Percentiles rank a stretch among this genome's conserved stretches.
Conservation (phyloP, 1,140 invertebrate genomes). For the Eufriesea mexicana region DNA sequence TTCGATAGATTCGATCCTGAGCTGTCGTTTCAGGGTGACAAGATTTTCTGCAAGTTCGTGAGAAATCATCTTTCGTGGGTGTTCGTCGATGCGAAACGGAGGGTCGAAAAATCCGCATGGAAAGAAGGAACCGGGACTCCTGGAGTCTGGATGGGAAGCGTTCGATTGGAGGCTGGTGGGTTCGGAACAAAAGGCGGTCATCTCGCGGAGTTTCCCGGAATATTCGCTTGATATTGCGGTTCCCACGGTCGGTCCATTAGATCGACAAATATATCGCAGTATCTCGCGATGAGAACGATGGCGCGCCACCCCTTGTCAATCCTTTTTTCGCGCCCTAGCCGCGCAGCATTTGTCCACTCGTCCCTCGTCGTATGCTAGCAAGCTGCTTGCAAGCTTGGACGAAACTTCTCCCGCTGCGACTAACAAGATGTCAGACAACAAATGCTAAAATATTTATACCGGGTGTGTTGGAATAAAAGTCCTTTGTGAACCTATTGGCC, state of each 20-base stretch:
- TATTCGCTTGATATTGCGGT: slow-evolving; percentile 24
- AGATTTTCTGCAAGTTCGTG: not conserved
- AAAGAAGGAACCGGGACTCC: not conserved
- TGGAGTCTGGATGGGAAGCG: not conserved
- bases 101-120: not conserved
- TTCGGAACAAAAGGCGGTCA: slow-evolving; percentile 21
- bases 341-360: slow-evolving; percentile 15
- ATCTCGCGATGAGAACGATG: slow-evolving; percentile 23
- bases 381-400: not conserved
- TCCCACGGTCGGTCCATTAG: slow-evolving; percentile 48
- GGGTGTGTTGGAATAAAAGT: slow-evolving; percentile 31
- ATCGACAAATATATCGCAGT: slow-evolving; percentile 46
- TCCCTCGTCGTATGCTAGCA: no score
- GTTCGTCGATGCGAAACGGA: not conserved
- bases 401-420: not conserved
- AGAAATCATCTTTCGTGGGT: not conserved
- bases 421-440: slow-evolving; percentile 55
- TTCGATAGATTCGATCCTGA: no score
- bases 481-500: slow-evolving; percentile 8
- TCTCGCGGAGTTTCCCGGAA: slow-evolving; percentile 22
- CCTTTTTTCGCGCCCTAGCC: slow-evolving; percentile 14
- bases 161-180: not conserved
- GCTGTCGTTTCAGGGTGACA: no score
- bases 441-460: slow-evolving; percentile 64
- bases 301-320: slow-evolving; percentile 20